phyloP scores from a whole-genome alignment of 2,888 invertebrate genomes.

The Mesorhabditis spiculigera region DNA sequence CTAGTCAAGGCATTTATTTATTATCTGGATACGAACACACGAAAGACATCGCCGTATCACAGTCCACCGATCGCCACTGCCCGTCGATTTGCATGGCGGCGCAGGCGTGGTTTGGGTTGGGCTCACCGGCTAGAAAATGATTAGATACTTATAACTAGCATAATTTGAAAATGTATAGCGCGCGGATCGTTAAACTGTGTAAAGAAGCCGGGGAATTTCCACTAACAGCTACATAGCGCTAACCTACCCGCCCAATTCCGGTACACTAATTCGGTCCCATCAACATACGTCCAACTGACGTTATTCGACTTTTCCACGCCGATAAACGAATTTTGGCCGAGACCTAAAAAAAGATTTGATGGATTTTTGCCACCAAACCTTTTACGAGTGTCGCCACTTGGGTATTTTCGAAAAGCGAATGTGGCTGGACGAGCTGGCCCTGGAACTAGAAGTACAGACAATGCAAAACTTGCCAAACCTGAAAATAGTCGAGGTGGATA shows the following conservation, averaged over 20 bases:
- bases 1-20: not conserved
- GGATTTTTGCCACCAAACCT: not conserved
- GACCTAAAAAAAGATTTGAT: too few species aligned
- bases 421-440: constrained; percentile 1
- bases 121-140: not conserved
- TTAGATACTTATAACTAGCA: too few species aligned
- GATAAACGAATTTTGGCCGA: not conserved
- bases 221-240: not conserved
- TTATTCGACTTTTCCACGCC: constrained; percentile 2
- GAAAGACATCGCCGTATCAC: not conserved
- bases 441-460: not conserved
- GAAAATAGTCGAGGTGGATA: constrained; percentile 1
- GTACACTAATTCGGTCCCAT: not conserved
- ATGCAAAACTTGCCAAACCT: not conserved
- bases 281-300: not conserved
- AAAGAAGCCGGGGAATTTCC: not conserved
- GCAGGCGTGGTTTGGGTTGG: not conserved
- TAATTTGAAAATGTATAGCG: too few species aligned
- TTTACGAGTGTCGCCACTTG: not conserved
- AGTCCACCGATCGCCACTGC: not conserved
- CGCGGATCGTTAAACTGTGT: too few species aligned
- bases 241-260: not conserved
- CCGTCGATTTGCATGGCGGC: not conserved
- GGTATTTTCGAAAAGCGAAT: not conserved
- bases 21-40: constrained; percentile 2